phyloP scores from a whole-genome alignment of 2,888 invertebrate genomes.

The Parapristionchus giblindavisi region DNA sequence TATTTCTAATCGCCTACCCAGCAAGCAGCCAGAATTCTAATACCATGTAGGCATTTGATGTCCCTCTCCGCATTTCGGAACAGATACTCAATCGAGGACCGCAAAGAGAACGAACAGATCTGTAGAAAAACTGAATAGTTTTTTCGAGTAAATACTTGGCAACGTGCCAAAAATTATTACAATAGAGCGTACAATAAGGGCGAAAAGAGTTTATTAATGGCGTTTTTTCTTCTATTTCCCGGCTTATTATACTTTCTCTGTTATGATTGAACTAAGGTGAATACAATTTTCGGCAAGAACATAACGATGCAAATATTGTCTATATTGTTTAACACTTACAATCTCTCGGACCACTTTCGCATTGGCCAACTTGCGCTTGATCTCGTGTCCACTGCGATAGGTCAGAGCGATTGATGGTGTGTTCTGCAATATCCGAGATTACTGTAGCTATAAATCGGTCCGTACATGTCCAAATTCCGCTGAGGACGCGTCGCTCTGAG shows the following conservation, averaged over 20 bases:
- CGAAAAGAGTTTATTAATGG: no score
- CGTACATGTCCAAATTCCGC: background rate
- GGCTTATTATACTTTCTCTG: no score
- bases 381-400: conserved; percentile 41
- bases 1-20: conserved; percentile 32
- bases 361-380: conserved; percentile 10
- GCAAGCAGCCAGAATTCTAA: conserved; percentile 23
- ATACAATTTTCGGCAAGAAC: no score
- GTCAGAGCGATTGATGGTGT: conserved; percentile 54
- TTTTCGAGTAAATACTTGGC: no score
- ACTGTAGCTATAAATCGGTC: background rate
- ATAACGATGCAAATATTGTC: conserved; percentile 10
- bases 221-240: no score
- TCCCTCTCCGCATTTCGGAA: conserved; percentile 50
- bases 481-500: background rate
- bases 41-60: conserved; percentile 29
- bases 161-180: no score
- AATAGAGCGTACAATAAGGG: no score
- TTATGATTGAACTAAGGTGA: no score
- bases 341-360: background rate
- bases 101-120: conserved; percentile 49
- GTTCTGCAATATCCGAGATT: conserved; percentile 1
- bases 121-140: no score
- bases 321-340: no score
- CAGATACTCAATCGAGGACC: conserved; percentile 43